Evolutionary conservation across 2,888 invertebrate genomes (phyloP), one percentile per base, ranked within the genome.

Genomic region (Rotaria socialis): DNA sequence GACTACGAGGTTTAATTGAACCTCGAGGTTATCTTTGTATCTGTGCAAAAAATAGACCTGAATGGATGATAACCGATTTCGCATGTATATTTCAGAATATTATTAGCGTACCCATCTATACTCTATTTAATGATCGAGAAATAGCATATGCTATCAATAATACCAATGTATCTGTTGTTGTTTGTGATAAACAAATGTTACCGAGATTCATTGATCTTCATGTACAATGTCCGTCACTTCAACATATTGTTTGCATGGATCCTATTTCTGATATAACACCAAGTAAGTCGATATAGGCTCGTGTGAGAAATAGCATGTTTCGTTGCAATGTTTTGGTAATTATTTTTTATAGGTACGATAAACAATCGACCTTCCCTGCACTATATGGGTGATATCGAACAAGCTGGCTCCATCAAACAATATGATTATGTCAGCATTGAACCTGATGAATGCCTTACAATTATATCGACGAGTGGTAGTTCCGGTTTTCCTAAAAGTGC

Each of bases 401-500:
- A 67, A 4, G 0, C 10, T 14, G 67, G 67, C 5, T 27, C 35
- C 0, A 35, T 16, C 11, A 67, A 27, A 67, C 10, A 35, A 67
- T 67, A 67, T 6, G 67, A 27, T 3, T 35, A 7, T 67, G 35
- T 67, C 7, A 47, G 4, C 47, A 47, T n/a, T 4, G 11, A 80
- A 43, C 43, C 41, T 80, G 14, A 19, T 11, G 75, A 80, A 24
- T 47, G 41, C 43, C 47, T 80, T 8, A 80, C 75, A 11, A 47
- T 80, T 80, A 80, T 80, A 47, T 47, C 43, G 6, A 80, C 75
- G 24, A 80, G 75, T 14, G 75, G 75, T 22, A 80, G 75, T 80
- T 47, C 75, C 2, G 75, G 75, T 19, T 47, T 80, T 47, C 75
- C 75, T 0, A 80, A 80, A 47, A 47, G 75, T 80, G 43, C 75